Evolutionary conservation across 2,797 vertebrate genomes (phyloP).

Genomic region (Dermochelys coriacea): DNA sequence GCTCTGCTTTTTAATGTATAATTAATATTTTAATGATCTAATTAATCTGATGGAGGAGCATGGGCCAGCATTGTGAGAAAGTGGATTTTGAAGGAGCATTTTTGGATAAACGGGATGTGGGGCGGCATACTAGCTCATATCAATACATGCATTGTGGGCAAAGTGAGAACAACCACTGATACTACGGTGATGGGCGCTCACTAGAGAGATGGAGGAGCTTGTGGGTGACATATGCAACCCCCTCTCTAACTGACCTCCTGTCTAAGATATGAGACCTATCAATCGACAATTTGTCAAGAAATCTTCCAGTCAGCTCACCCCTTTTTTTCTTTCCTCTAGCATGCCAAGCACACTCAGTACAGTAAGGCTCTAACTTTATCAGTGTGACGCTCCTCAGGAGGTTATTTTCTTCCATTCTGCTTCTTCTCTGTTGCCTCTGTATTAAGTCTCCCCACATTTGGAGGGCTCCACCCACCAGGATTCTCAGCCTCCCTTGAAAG

Average conservation of each 20-base stretch:
- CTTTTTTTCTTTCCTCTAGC: background rate
- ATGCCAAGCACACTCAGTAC: background rate
- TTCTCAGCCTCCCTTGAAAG: background rate
- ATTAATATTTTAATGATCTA: background rate
- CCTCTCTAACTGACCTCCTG: background rate
- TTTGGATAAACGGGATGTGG: background rate
- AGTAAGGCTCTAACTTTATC: background rate
- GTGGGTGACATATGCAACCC: background rate
- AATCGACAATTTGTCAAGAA: background rate
- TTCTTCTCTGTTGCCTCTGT: background rate
- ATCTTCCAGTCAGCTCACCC: background rate
- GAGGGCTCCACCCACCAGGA: background rate
- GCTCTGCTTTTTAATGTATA: background rate
- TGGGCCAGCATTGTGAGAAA: background rate
- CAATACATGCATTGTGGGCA: background rate
- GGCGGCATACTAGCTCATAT: background rate
- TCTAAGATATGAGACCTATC: background rate
- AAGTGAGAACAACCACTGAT: background rate
- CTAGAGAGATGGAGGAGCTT: background rate
- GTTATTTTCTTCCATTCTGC: background rate
- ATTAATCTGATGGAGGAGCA: background rate
- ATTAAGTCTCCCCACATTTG: background rate
- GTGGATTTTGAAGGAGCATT: background rate
- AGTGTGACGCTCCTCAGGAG: background rate
- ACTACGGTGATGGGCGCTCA: background rate